Percentiles rank a stretch among this genome's conserved stretches.
These are phyloP conservation scores for Rhea pennata DNA, from an alignment of 2,113 vertebrate genomes.

Conservation along the genomic window DNA sequence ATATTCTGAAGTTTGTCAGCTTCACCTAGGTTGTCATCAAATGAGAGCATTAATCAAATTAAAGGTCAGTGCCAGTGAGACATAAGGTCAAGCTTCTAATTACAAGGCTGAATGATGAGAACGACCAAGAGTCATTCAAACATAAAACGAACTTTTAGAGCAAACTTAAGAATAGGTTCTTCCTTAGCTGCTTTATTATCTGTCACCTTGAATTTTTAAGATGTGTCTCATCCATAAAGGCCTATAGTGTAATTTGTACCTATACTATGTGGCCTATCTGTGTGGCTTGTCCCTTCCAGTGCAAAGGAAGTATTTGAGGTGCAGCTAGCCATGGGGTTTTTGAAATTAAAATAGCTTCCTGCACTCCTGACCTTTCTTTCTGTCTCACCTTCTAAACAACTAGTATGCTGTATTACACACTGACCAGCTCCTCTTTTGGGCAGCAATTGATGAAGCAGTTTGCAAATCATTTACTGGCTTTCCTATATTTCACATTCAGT, in stretches of 20 bases:
- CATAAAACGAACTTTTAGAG: neutral
- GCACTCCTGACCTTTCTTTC: neutral
- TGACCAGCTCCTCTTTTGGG: neutral
- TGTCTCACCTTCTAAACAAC: neutral
- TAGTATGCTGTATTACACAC: neutral
- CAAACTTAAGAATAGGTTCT: constrained; percentile 5
- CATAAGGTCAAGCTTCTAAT: constrained; percentile 7
- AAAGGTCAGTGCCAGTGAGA: neutral
- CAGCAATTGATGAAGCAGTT: neutral
- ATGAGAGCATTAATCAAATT: neutral
- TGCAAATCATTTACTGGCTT: neutral
- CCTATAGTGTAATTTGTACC: neutral
- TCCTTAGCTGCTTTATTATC: neutral
- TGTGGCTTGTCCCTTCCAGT: neutral
- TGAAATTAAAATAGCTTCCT: neutral
- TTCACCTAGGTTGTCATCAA: neutral
- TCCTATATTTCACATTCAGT: neutral
- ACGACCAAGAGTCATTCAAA: constrained; percentile 11
- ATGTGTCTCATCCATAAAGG: neutral
- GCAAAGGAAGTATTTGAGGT: neutral
- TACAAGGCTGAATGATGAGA: neutral
- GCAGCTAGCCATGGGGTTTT: neutral
- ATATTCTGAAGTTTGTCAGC: neutral
- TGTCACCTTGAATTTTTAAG: constrained; percentile 13
- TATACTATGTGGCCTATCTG: neutral